Conservation (phyloP, 2,113 vertebrate species). For the Mesembrinibis cayennensis region DNA sequence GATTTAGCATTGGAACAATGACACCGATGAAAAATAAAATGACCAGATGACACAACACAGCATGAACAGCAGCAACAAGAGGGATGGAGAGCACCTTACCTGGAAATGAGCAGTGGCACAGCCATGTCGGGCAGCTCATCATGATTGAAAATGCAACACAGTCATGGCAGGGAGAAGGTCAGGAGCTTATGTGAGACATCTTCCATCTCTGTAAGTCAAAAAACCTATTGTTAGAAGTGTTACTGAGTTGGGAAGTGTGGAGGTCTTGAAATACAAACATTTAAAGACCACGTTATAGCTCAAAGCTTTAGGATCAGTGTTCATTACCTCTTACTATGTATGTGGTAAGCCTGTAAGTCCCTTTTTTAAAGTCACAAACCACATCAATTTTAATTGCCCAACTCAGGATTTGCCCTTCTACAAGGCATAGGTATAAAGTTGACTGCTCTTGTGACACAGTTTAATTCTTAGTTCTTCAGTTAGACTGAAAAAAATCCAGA, state of each 20-base stretch:
- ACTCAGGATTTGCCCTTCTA: background rate
- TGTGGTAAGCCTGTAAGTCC: background rate
- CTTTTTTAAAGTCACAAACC: background rate
- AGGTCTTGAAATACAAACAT: background rate
- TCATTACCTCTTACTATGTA: background rate
- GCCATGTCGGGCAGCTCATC: rapidly evolving
- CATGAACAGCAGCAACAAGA: background rate
- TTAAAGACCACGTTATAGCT: background rate
- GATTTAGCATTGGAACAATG: background rate
- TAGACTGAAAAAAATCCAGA: conserved; percentile 8
- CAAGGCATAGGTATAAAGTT: background rate
- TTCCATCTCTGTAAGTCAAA: background rate
- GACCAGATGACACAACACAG: background rate
- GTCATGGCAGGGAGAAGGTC: background rate
- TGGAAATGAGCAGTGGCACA: background rate
- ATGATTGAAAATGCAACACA: background rate
- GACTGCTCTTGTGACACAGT: background rate
- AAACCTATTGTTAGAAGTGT: background rate
- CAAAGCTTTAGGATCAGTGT: background rate
- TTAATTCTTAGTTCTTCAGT: conserved; percentile 7
- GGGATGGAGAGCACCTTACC: background rate
- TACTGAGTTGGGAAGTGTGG: background rate
- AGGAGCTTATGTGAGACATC: background rate
- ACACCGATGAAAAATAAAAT: background rate
- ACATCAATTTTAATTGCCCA: background rate